Conservation (phyloP, 2,113 vertebrate genomes). For the Apteryx mantelli region DNA sequence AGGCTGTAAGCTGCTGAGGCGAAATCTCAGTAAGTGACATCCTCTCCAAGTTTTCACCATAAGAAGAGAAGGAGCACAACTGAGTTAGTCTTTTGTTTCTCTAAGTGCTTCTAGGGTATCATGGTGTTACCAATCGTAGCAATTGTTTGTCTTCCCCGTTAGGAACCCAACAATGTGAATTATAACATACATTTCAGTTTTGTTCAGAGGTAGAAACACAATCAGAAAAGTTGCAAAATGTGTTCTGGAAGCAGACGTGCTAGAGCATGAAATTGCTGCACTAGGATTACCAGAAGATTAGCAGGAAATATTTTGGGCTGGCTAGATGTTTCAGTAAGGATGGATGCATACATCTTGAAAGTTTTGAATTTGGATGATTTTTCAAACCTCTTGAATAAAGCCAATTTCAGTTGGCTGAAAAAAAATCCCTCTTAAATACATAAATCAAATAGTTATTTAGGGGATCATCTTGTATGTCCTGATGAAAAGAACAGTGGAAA, state of each 20-base stretch:
- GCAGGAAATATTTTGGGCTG: not conserved
- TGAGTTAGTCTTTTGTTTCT: not conserved
- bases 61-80: not conserved
- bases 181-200: not conserved
- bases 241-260: slow-evolving; percentile 22
- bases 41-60: not conserved
- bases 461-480: not conserved
- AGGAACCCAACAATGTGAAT: not conserved
- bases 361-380: not conserved
- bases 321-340: not conserved
- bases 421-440: not conserved
- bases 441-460: not conserved
- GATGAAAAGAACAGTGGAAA: not conserved
- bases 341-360: not conserved
- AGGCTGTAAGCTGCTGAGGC: not conserved
- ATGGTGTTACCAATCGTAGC: not conserved
- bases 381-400: not conserved
- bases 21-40: not conserved
- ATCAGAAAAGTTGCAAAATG: not conserved
- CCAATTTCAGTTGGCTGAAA: not conserved
- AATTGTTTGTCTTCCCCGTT: not conserved
- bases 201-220: not conserved
- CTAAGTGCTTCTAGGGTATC: not conserved
- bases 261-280: slow-evolving; percentile 6
- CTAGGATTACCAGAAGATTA: slow-evolving; percentile 28